Evolutionary conservation across 2,797 vertebrate genomes (phyloP).

Genomic region (Hirundo rustica): DNA sequence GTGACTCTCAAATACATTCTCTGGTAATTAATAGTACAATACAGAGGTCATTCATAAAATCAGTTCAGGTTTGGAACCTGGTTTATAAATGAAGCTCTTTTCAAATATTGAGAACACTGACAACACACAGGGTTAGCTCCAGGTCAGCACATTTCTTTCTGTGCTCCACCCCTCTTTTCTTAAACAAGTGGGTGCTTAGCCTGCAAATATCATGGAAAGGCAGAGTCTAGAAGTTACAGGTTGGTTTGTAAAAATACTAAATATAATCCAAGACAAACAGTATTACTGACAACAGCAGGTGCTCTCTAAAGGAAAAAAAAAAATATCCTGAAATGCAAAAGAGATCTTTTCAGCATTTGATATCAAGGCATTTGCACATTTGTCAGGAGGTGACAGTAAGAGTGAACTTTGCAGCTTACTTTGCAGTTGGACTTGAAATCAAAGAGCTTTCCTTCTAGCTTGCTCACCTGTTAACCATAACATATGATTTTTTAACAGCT

Average conservation of each 20-base stretch:
- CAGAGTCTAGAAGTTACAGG: slow-evolving; percentile 40
- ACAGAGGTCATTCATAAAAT: slow-evolving; percentile 67
- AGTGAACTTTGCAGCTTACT: slow-evolving; percentile 51
- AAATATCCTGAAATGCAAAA: slow-evolving; percentile 24
- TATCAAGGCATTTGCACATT: slow-evolving; percentile 64
- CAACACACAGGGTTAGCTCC: slow-evolving; percentile 36
- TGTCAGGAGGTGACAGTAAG: slow-evolving; percentile 39
- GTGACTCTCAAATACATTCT: slow-evolving; percentile 65
- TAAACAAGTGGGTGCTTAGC: slow-evolving; percentile 35
- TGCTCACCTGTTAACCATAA: slow-evolving; percentile 38
- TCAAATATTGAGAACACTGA: slow-evolving; percentile 62
- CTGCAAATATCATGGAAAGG: slow-evolving; percentile 25
- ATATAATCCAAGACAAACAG: slow-evolving; percentile 51
- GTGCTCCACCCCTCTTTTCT: background rate
- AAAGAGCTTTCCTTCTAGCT: slow-evolving; percentile 25
- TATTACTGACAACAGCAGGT: slow-evolving; percentile 48
- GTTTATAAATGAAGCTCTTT: slow-evolving; percentile 62
- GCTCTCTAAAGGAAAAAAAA: slow-evolving; percentile 53
- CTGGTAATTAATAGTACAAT: slow-evolving; percentile 60
- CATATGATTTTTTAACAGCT: slow-evolving; percentile 28
- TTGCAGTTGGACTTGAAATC: slow-evolving; percentile 28
- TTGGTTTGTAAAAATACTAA: slow-evolving; percentile 42
- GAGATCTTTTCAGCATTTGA: slow-evolving; percentile 58
- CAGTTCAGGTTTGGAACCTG: slow-evolving; percentile 58
- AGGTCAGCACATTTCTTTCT: slow-evolving; percentile 18